Evolutionary conservation across 2,888 invertebrate species (phyloP).

Genomic region (Sphaerophoria rueppellii): DNA sequence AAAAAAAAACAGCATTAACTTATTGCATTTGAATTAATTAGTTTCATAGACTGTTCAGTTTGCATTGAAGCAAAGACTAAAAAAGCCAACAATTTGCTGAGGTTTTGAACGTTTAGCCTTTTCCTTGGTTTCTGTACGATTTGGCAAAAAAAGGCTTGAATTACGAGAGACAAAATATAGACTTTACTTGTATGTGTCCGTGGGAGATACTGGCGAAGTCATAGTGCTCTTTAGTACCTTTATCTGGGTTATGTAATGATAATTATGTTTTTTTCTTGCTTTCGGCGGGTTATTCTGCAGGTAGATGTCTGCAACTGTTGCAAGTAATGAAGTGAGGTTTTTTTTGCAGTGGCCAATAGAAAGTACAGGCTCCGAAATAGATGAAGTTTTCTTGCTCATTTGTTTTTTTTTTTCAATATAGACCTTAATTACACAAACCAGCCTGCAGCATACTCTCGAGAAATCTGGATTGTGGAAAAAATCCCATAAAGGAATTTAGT

Average conservation of each 20-base stretch:
- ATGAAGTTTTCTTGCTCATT: constrained; percentile 8
- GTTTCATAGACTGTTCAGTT: constrained; percentile 6
- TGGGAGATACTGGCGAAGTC: constrained; percentile 16
- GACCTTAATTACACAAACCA: constrained; percentile 32
- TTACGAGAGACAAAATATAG: not conserved
- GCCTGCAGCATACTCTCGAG: not conserved
- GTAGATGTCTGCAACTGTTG: constrained; percentile 44
- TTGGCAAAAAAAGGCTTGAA: not conserved
- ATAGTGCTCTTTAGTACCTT: constrained; percentile 28
- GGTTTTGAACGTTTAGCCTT: constrained; percentile 50
- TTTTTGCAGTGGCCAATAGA: constrained; percentile 48
- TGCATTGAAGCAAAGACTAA: not conserved
- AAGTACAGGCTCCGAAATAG: constrained; percentile 25
- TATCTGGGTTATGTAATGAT: constrained; percentile 67
- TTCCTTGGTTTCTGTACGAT: constrained; percentile 25
- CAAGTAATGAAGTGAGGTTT: constrained; percentile 32
- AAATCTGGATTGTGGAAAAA: constrained; percentile 9
- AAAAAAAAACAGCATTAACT: constrained; percentile 49
- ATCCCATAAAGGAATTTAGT: constrained; percentile 1
- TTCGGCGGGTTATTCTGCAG: constrained; percentile 18
- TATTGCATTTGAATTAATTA: constrained; percentile 68
- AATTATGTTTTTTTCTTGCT: constrained; percentile 54
- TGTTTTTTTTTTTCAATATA: not conserved
- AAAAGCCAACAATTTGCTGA: not conserved
- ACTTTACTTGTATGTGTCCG: constrained; percentile 12